Evolutionary conservation across 2,888 invertebrate genomes (phyloP).

Genomic region (Diploptera punctata): DNA sequence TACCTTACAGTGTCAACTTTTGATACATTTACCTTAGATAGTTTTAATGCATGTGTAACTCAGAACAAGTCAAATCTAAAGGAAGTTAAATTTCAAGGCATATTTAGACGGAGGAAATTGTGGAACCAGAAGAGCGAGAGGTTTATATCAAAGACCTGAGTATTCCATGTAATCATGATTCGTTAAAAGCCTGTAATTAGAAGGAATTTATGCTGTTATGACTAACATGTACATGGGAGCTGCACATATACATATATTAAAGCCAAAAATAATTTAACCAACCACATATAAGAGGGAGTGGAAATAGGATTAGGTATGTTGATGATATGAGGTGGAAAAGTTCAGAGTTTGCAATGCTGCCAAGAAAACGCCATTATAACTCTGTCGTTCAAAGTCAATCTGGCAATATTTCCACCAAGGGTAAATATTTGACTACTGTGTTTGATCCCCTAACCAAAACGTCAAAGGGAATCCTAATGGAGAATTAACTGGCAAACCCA

Average conservation of each 20-base stretch:
- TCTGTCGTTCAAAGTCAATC: conserved; percentile 2
- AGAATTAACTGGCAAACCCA: conserved; percentile 14
- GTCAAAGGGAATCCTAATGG: conserved; percentile 15
- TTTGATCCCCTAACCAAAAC: not conserved
- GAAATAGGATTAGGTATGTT: not conserved
- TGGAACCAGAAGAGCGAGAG: not conserved
- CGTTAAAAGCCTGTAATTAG: not conserved
- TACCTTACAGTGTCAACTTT: too few relatives aligned
- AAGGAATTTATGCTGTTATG: not conserved
- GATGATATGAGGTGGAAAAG: not conserved
- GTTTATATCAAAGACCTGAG: not conserved
- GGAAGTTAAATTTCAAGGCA: too few relatives aligned
- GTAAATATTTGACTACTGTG: conserved; percentile 10
- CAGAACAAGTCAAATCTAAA: too few relatives aligned
- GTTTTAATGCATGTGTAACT: too few relatives aligned
- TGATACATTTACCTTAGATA: too few relatives aligned
- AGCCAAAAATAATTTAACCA: not conserved
- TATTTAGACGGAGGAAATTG: too few relatives aligned
- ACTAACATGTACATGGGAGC: not conserved
- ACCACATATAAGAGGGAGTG: not conserved
- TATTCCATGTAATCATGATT: not conserved
- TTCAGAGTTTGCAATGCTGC: not conserved
- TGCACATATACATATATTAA: not conserved
- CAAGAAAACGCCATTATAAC: conserved; percentile 6
- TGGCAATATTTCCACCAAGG: not conserved